Conservation (phyloP, 1,140 invertebrate species). For the Trypoxylus dichotomus region DNA sequence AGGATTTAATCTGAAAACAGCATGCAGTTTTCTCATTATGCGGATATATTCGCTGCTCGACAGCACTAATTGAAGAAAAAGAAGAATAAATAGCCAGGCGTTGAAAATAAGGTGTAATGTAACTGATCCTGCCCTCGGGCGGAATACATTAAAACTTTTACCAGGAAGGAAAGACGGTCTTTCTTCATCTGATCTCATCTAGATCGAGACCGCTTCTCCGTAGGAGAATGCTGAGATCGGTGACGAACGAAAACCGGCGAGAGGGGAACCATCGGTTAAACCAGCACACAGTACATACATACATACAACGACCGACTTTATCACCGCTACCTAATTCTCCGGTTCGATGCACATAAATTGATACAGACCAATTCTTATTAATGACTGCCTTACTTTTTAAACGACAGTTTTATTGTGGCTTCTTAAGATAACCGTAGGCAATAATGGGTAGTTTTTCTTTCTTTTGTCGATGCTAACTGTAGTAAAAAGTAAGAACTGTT, state of each 20-base stretch:
- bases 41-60: background rate
- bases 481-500: constrained; percentile 52
- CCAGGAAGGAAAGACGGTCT: background rate
- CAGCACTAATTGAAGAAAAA: background rate
- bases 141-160: constrained; percentile 13
- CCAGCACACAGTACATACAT: background rate
- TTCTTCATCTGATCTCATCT: constrained; percentile 13
- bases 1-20: no score
- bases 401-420: constrained; percentile 53
- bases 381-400: constrained; percentile 50
- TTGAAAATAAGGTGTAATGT: background rate
- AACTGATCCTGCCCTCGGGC: background rate
- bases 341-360: constrained; percentile 46
- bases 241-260: background rate
- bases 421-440: constrained; percentile 54
- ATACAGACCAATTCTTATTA: constrained; percentile 51
- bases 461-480: constrained; percentile 45
- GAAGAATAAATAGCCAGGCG: background rate
- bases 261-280: background rate
- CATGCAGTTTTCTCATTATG: no score
- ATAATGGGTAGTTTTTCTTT: constrained; percentile 53
- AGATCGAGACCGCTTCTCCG: background rate
- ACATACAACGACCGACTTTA: constrained; percentile 36
- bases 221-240: background rate
- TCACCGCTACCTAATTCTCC: constrained; percentile 46